phyloP scores from a whole-genome alignment of 2,797 vertebrate species.

The Mormyrops attenuatus region DNA sequence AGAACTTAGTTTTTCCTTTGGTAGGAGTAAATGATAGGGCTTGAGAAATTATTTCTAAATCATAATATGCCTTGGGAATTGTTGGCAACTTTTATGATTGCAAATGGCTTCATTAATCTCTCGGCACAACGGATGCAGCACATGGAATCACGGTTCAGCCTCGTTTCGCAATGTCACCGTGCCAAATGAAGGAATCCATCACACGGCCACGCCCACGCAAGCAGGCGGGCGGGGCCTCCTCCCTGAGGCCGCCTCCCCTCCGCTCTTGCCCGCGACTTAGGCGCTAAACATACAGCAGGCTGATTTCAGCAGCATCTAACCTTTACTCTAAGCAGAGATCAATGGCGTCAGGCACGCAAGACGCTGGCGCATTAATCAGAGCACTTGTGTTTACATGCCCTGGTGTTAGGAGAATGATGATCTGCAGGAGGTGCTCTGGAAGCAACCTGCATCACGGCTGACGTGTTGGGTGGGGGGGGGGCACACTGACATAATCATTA shows the following conservation, averaged over 20 bases:
- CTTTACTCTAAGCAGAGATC: conserved; percentile 45
- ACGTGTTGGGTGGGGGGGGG: conserved; percentile 33
- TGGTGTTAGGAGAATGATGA: conserved; percentile 38
- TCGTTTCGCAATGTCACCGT: conserved; percentile 45
- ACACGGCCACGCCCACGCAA: conserved; percentile 23
- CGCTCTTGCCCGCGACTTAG: neutral
- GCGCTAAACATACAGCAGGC: conserved; percentile 31
- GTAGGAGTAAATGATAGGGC: neutral
- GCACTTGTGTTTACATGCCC: conserved; percentile 41
- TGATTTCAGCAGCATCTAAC: conserved; percentile 32
- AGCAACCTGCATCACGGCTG: conserved; percentile 22
- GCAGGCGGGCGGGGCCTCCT: conserved; percentile 5
- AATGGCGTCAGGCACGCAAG: conserved; percentile 41
- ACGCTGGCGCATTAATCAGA: conserved; percentile 41
- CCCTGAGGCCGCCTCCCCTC: conserved; percentile 2
- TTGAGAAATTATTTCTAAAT: conserved; percentile 32
- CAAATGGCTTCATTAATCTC: conserved; percentile 48
- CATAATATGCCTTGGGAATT: conserved; percentile 21
- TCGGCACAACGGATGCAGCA: conserved; percentile 39
- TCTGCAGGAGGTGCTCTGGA: neutral
- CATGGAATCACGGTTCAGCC: conserved; percentile 43
- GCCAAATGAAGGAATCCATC: conserved; percentile 44
- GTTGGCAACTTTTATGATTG: conserved; percentile 33
- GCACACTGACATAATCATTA: neutral
- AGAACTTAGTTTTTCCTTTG: neutral